A percentile compares a stretch with the other conserved stretches of the same genome.
phyloP scores from a whole-genome alignment of 1,140 invertebrate genomes.

The Drosophila carrolli region DNA sequence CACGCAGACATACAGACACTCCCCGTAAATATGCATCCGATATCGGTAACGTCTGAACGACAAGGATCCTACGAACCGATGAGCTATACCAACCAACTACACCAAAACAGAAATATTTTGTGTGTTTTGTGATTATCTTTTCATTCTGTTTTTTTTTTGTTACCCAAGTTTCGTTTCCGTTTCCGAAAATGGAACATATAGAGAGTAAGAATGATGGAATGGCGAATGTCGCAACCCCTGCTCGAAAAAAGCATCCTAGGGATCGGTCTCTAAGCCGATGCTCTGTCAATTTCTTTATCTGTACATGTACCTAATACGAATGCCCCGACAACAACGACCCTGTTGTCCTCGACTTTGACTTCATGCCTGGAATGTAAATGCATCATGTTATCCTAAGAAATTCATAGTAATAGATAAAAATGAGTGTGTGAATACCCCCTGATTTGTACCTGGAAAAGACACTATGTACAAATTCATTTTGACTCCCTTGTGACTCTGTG shows the following conservation, averaged over 20 bases:
- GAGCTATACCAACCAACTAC: conserved; percentile 44
- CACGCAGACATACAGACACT: conserved; percentile 9
- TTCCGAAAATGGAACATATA: conserved; percentile 43
- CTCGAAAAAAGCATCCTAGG: conserved; percentile 38
- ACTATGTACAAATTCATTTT: conserved; percentile 32
- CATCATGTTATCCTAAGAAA: conserved; percentile 54
- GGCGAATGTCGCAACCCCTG: conserved; percentile 61
- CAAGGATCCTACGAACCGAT: conserved; percentile 39
- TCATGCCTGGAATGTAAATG: conserved; percentile 76
- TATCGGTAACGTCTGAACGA: conserved; percentile 57
- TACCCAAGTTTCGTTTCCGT: conserved; percentile 67
- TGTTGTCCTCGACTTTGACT: conserved; percentile 53
- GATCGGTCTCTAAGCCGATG: conserved; percentile 41
- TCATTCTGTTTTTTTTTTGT: conserved; percentile 48
- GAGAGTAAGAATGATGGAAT: conserved; percentile 52
- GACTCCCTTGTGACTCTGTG: conserved; percentile 43
- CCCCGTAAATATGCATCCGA: conserved; percentile 32
- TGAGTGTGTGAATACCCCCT: conserved; percentile 26
- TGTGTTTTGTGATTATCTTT: conserved; percentile 52
- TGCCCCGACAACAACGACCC: conserved; percentile 27
- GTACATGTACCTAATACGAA: conserved; percentile 61
- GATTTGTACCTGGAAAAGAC: conserved; percentile 38
- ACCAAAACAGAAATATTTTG: conserved; percentile 43
- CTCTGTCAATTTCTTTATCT: conserved; percentile 38
- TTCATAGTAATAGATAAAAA: conserved; percentile 21